phyloP scores from a whole-genome alignment of 2,888 invertebrate genomes.

The Trichopoda pennipes region DNA sequence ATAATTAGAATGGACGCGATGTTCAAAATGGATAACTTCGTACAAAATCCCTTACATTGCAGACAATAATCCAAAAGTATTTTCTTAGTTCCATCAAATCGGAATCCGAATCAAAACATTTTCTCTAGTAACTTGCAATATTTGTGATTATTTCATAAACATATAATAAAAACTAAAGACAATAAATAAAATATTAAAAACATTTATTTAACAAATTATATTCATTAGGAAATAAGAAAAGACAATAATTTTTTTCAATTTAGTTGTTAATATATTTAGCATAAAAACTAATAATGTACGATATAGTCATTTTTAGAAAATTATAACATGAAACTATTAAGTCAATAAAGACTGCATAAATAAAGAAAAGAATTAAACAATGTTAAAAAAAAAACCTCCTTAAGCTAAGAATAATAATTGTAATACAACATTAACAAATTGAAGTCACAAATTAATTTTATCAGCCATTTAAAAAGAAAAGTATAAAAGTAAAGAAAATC shows the following conservation, averaged over 20 bases:
- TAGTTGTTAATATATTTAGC: slow-evolving; percentile 13
- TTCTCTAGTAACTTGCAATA: slow-evolving; percentile 2
- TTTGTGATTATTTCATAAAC: not conserved
- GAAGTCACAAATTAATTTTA: slow-evolving; percentile 57
- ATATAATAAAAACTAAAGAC: slow-evolving; percentile 4
- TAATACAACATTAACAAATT: not conserved
- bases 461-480: slow-evolving; percentile 49
- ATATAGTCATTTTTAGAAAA: slow-evolving; percentile 49
- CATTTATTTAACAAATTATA: slow-evolving; percentile 4
- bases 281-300: slow-evolving; percentile 2
- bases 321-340: slow-evolving; percentile 43
- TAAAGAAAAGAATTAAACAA: slow-evolving; percentile 31
- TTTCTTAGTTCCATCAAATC: too few relatives aligned
- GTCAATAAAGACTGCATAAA: slow-evolving; percentile 61
- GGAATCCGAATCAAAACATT: too few relatives aligned
- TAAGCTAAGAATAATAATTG: not conserved
- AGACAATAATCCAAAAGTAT: too few relatives aligned
- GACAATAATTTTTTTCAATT: slow-evolving; percentile 47
- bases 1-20: too few relatives aligned
- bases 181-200: not conserved
- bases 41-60: too few relatives aligned
- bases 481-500: not conserved
- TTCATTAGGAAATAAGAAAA: not conserved
- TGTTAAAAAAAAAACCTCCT: slow-evolving; percentile 32
- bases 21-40: too few relatives aligned